phyloP scores from a whole-genome alignment of 1,140 invertebrate genomes.

The Drepana arcuata region DNA sequence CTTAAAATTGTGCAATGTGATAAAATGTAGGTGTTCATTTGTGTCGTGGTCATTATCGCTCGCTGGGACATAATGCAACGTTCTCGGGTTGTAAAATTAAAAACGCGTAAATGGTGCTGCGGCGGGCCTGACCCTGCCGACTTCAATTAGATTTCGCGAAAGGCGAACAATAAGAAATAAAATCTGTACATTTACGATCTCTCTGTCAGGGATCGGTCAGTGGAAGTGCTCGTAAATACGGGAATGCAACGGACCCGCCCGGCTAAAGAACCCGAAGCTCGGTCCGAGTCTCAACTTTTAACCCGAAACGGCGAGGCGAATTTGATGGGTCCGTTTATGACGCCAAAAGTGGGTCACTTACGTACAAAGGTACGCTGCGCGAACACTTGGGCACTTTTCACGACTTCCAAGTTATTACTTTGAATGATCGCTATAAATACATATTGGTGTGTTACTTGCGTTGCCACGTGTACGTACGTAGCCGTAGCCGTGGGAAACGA shows the following conservation, averaged over 20 bases:
- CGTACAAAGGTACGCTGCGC: constrained; percentile 23
- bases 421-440: too few species aligned
- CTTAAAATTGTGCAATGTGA: too few species aligned
- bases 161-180: constrained; percentile 70
- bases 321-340: constrained; percentile 52
- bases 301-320: constrained; percentile 32
- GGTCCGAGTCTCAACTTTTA: constrained; percentile 23
- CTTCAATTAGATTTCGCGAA: constrained; percentile 69
- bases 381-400: too few species aligned
- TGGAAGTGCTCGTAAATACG: constrained; percentile 53
- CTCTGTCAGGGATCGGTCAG: constrained; percentile 57
- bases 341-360: constrained; percentile 49
- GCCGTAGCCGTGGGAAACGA: constrained; percentile 24
- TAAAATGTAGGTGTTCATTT: too few species aligned
- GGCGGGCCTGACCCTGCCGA: constrained; percentile 34
- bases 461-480: too few species aligned
- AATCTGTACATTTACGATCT: constrained; percentile 66
- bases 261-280: constrained; percentile 45
- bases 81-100: constrained; percentile 57
- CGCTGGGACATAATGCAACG: constrained; percentile 44
- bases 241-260: constrained; percentile 57
- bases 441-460: too few species aligned
- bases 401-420: too few species aligned
- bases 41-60: constrained; percentile 41
- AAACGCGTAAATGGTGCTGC: constrained; percentile 54